Evolutionary conservation across 2,113 vertebrate species (phyloP).

Genomic region (Sceloporus tristichus): DNA sequence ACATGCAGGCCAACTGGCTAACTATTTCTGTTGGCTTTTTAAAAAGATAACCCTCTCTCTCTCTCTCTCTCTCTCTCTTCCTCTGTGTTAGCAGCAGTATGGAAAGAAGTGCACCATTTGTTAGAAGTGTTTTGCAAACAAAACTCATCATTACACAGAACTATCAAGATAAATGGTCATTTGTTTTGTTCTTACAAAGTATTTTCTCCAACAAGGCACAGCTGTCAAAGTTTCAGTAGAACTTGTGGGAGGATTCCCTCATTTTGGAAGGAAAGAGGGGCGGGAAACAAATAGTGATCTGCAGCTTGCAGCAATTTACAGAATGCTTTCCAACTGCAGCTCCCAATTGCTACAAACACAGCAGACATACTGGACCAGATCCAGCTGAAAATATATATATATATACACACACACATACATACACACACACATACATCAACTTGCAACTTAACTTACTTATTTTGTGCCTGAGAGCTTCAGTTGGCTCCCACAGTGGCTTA

Average conservation of each 20-base stretch:
- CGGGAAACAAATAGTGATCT: constrained; percentile 50
- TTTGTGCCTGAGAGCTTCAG: constrained; percentile 37
- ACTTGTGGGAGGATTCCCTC: constrained; percentile 16
- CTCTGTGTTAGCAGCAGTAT: constrained; percentile 46
- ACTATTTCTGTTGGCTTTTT: not conserved
- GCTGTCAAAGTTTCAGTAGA: constrained; percentile 60
- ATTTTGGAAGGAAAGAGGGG: constrained; percentile 15
- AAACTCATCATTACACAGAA: constrained; percentile 24
- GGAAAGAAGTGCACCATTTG: not conserved
- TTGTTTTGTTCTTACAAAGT: constrained; percentile 54
- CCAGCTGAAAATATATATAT: constrained; percentile 51
- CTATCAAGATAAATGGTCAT: constrained; percentile 49
- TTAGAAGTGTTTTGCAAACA: constrained; percentile 53
- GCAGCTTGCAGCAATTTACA: constrained; percentile 57
- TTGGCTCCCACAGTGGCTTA: constrained; percentile 44
- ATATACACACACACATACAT: not conserved
- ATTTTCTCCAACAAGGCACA: constrained; percentile 66
- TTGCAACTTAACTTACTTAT: constrained; percentile 31
- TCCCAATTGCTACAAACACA: constrained; percentile 44
- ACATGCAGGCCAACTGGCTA: constrained; percentile 1
- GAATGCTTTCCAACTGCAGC: constrained; percentile 67
- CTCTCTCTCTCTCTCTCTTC: not conserved
- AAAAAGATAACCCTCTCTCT: not conserved
- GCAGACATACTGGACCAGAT: constrained; percentile 55
- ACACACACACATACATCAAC: not conserved